Conservation (phyloP, 64 coral and sea anemone genomes). For the Pocillopora verrucosa region DNA sequence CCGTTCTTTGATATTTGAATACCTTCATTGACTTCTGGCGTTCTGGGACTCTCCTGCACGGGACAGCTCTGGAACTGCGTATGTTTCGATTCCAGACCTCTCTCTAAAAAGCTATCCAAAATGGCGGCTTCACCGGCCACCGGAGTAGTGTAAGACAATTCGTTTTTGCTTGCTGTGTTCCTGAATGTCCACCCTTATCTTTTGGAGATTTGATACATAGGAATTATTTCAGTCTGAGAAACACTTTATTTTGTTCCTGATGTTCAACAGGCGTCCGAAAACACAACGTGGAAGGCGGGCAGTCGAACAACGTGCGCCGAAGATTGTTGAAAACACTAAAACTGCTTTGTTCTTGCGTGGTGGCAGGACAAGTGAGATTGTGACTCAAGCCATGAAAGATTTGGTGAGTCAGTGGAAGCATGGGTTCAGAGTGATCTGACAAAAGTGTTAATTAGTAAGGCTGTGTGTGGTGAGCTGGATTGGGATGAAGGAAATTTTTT, state of each 20-base stretch:
- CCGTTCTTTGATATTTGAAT: background rate
- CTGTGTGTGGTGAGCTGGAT: background rate
- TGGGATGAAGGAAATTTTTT: background rate
- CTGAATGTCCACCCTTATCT: too few species aligned
- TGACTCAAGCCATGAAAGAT: conserved; percentile 91
- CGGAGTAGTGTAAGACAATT: conserved; percentile 18
- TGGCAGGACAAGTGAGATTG: conserved; percentile 86
- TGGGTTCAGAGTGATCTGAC: background rate
- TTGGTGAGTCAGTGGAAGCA: conserved; percentile 54
- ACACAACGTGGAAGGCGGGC: conserved; percentile 79
- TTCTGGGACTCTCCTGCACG: too few species aligned
- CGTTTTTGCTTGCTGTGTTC: background rate
- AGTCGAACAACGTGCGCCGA: conserved; percentile 50
- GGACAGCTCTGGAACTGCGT: background rate
- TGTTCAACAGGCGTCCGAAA: conserved; percentile 66
- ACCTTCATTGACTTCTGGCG: too few species aligned
- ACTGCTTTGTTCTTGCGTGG: conserved; percentile 88
- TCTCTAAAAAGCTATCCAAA: background rate
- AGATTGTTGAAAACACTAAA: conserved; percentile 88
- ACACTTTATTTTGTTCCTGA: background rate
- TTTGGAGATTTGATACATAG: background rate
- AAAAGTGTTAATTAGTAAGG: background rate
- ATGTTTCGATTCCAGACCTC: background rate
- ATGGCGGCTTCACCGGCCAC: background rate
- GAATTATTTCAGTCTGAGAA: background rate